These are phyloP conservation scores for Epinephelus moara DNA, from an alignment of 2,113 vertebrate genomes.

Conservation along the genomic window DNA sequence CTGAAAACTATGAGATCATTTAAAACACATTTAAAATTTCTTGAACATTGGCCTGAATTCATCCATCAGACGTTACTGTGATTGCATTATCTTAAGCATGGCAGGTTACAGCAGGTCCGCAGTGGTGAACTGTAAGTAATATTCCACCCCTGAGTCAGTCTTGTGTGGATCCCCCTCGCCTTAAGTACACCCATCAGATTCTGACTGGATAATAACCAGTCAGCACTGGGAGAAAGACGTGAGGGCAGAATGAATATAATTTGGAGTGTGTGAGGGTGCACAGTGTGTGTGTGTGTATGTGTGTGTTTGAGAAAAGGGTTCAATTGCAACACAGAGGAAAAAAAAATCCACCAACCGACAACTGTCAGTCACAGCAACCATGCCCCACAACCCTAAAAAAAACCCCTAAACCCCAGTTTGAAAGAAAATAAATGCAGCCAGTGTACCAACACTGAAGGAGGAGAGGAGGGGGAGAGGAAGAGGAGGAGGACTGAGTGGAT, in stretches of 20 bases:
- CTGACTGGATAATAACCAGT: slow-evolving; percentile 95
- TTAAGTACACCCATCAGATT: slow-evolving; percentile 89
- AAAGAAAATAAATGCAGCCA: slow-evolving; percentile 31
- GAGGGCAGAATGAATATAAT: slow-evolving; percentile 84
- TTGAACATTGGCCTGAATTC: neutral
- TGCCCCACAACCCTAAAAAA: neutral
- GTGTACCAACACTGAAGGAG: slow-evolving; percentile 26
- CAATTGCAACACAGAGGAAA: neutral
- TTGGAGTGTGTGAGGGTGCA: slow-evolving; percentile 26
- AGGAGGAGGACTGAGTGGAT: slow-evolving; percentile 69
- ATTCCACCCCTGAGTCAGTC: slow-evolving; percentile 34
- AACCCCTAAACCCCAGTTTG: neutral
- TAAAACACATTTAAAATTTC: neutral
- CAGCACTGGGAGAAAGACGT: slow-evolving; percentile 91
- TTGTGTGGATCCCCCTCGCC: slow-evolving; percentile 36
- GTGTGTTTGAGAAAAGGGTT: slow-evolving; percentile 28
- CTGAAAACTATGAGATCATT: neutral
- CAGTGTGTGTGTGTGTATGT: slow-evolving; percentile 5
- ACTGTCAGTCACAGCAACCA: slow-evolving; percentile 64
- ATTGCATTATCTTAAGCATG: neutral
- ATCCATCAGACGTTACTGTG: neutral
- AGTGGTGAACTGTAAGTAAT: slow-evolving; percentile 23
- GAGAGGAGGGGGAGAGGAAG: slow-evolving; percentile 53
- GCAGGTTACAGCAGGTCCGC: slow-evolving; percentile 14
- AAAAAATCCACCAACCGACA: slow-evolving; percentile 48